Conservation (phyloP, 2,113 vertebrate species). For the Bothrops jararaca region DNA sequence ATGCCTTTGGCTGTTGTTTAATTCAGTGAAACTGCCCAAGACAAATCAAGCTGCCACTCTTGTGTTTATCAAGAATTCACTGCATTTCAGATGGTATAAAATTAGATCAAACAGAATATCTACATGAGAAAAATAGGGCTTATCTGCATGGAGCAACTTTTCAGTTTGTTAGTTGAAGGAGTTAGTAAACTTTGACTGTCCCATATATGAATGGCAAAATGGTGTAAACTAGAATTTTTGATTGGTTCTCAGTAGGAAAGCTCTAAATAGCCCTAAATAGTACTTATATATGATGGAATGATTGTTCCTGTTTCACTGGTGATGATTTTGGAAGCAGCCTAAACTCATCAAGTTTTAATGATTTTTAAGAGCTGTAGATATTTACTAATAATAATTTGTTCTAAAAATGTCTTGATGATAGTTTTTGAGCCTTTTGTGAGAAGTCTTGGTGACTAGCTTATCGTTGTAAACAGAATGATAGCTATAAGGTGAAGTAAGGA, state of each 20-base stretch:
- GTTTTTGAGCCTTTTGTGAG: not conserved
- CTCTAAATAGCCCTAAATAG: not conserved
- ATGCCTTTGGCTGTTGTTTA: not conserved
- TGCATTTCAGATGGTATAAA: not conserved
- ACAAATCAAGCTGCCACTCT: not conserved
- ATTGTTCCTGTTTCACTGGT: not conserved
- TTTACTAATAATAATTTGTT: not conserved
- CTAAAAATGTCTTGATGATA: not conserved
- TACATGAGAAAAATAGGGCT: not conserved
- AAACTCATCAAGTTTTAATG: not conserved
- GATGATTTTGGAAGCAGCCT: not conserved
- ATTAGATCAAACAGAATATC: not conserved
- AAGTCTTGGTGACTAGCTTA: not conserved
- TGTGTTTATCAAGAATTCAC: not conserved
- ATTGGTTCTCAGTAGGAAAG: not conserved
- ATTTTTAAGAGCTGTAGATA: not conserved
- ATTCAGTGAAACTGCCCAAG: not conserved
- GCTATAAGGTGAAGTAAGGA: not conserved
- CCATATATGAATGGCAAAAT: not conserved
- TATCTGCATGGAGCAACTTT: not conserved
- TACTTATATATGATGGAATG: not conserved
- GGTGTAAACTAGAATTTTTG: not conserved
- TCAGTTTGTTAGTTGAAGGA: not conserved
- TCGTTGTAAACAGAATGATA: not conserved
- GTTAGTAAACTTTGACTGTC: not conserved